Conservation (phyloP, 2,113 vertebrate genomes). For the Trogon surrucura region DNA sequence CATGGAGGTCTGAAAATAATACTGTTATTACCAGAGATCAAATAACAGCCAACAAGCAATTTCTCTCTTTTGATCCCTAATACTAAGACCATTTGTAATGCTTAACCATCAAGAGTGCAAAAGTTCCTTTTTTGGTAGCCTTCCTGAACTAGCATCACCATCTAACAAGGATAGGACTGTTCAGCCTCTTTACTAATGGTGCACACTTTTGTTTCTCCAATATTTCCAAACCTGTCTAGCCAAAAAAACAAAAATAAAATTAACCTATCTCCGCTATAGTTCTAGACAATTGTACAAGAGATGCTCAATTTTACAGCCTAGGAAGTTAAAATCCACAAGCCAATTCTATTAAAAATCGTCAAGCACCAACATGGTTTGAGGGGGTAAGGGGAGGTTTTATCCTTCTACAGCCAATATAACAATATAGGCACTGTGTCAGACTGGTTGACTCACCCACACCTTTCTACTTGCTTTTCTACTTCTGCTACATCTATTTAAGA, state of each 20-base stretch:
- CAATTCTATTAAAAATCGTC: background rate
- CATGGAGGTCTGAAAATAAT: constrained; percentile 23
- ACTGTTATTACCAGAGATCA: constrained; percentile 5
- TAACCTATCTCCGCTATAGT: background rate
- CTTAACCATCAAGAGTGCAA: background rate
- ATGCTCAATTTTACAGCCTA: background rate
- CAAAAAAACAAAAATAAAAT: background rate
- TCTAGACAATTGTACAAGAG: background rate
- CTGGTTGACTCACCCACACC: background rate
- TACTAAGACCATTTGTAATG: background rate
- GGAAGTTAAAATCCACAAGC: background rate
- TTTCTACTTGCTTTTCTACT: background rate
- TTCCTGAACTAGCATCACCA: background rate
- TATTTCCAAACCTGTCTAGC: background rate
- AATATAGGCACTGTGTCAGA: background rate
- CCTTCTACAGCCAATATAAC: background rate
- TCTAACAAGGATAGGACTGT: background rate
- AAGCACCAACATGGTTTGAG: background rate
- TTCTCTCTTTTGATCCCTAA: constrained; percentile 35
- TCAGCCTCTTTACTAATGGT: background rate
- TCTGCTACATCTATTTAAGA: background rate
- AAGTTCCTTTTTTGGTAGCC: background rate
- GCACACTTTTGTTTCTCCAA: background rate
- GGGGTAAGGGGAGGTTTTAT: accelerated
- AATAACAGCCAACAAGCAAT: constrained; percentile 15